phyloP scores from a whole-genome alignment of 2,797 vertebrate genomes.

The Chromobotia macracanthus region DNA sequence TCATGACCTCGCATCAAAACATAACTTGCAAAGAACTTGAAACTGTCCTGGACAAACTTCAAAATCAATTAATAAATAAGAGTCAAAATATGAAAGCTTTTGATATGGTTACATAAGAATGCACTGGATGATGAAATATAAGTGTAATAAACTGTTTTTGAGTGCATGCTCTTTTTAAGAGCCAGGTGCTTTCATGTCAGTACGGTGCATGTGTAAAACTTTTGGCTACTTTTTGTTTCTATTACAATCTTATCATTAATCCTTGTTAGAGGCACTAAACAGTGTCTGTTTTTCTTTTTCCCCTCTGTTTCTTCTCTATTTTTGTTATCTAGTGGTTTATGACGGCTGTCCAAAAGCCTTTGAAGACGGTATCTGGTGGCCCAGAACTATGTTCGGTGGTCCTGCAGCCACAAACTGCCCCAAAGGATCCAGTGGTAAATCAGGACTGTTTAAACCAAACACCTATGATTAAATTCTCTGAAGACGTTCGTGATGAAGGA shows the following conservation, averaged over 20 bases:
- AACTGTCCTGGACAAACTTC: not conserved
- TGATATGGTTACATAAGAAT: not conserved
- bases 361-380: constrained; percentile 88
- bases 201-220: constrained; percentile 17
- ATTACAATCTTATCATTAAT: constrained; percentile 18
- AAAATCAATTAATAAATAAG: not conserved
- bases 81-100: not conserved
- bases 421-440: constrained; percentile 85
- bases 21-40: too few relatives aligned
- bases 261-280: constrained; percentile 25
- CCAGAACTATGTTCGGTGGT: constrained; percentile 86
- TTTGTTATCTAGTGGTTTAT: constrained; percentile 79
- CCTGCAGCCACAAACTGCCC: constrained; percentile 86
- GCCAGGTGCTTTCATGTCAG: constrained; percentile 32
- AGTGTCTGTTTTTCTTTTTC: constrained; percentile 8
- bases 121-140: constrained; percentile 21
- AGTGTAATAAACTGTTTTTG: constrained; percentile 13
- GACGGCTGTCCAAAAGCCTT: constrained; percentile 86
- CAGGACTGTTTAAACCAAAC: not conserved
- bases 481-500: not conserved
- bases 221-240: not conserved
- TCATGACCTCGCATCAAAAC: not conserved
- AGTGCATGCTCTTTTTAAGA: not conserved
- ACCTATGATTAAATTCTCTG: not conserved
- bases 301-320: not conserved